Evolutionary conservation across 2,113 vertebrate species (phyloP).

Genomic region (Mesoclemmys tuberculata): DNA sequence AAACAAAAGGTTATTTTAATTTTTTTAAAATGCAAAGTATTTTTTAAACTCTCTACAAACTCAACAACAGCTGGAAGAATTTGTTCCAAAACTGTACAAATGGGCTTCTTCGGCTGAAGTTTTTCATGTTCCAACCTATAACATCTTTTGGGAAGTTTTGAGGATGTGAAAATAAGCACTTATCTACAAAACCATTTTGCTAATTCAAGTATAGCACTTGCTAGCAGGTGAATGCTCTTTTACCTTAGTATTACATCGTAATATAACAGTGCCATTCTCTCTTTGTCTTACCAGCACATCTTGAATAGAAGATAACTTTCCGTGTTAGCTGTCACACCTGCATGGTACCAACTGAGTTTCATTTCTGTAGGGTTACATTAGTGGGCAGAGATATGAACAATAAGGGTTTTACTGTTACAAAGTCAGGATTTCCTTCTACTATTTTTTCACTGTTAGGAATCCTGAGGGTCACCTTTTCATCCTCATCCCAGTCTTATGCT

Average conservation of each 20-base stretch:
- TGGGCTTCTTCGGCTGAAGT: not conserved
- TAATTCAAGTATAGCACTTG: not conserved
- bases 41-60: not conserved
- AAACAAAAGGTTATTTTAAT: not conserved
- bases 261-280: not conserved
- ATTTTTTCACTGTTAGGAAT: not conserved
- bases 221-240: not conserved
- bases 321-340: rapidly evolving
- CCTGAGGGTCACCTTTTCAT: not conserved
- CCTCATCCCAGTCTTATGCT: not conserved
- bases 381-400: not conserved
- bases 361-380: not conserved
- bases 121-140: not conserved
- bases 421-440: not conserved
- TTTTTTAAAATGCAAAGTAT: not conserved
- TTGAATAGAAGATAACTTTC: not conserved
- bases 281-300: not conserved
- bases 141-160: not conserved
- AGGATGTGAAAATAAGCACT: not conserved
- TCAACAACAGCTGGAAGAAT: not conserved
- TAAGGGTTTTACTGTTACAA: not conserved
- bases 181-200: not conserved
- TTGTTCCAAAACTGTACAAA: not conserved
- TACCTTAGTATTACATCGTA: not conserved
- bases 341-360: rapidly evolving